These are phyloP conservation scores for Phrynocephalus vlangalii DNA, from an alignment of 2,797 vertebrate species.

Conservation along the genomic window DNA sequence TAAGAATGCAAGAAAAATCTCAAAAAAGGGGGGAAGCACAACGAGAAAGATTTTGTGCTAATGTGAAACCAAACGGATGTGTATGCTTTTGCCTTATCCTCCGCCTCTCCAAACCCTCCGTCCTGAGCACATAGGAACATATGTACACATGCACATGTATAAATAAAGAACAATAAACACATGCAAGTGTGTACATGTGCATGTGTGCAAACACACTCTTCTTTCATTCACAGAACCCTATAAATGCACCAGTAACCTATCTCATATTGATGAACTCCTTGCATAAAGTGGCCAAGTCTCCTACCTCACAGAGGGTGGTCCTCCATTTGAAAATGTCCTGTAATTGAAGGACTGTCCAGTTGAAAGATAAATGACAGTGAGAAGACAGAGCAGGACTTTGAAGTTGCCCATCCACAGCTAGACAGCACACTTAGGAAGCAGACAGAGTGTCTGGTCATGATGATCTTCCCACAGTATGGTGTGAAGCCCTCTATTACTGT, in stretches of 20 bases:
- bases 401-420: background rate
- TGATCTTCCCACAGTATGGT: background rate
- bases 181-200: too few relatives aligned
- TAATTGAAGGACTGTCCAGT: background rate
- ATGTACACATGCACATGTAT: background rate
- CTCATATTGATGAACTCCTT: background rate
- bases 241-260: background rate
- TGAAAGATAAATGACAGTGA: background rate
- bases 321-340: background rate
- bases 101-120: too few relatives aligned
- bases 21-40: background rate
- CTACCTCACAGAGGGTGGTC: background rate
- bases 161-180: too few relatives aligned
- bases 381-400: background rate
- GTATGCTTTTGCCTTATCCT: background rate
- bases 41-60: background rate
- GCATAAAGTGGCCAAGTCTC: background rate
- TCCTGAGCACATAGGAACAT: too few relatives aligned
- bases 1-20: slow-evolving; percentile 60
- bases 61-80: background rate
- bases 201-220: background rate
- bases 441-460: background rate
- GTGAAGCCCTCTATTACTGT: background rate
- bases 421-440: background rate
- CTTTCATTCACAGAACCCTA: background rate